Conservation (phyloP, 2,888 invertebrate species). For the Caenorhabditis imperialis region DNA sequence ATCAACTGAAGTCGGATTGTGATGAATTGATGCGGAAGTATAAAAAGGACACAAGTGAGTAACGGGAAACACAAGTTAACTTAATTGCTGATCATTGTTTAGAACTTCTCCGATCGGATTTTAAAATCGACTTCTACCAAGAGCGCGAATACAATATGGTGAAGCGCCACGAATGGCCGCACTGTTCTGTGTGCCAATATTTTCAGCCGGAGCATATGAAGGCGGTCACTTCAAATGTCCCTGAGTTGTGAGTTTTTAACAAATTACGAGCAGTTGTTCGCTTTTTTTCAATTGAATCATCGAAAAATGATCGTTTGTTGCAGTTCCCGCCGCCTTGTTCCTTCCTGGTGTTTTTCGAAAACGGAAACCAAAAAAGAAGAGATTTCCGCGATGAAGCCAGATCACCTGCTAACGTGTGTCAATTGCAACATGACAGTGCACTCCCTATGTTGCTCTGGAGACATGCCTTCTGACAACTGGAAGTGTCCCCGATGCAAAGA, state of each 20-base stretch:
- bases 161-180: conserved; percentile 78
- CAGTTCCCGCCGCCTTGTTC: conserved; percentile 73
- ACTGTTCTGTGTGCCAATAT: conserved; percentile 82
- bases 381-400: conserved; percentile 46
- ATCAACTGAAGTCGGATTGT: conserved; percentile 5
- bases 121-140: conserved; percentile 78
- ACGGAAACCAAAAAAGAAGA: conserved; percentile 28
- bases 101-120: conserved; percentile 74
- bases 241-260: conserved; percentile 10
- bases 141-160: conserved; percentile 52
- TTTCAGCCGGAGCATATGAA: conserved; percentile 77
- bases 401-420: conserved; percentile 81
- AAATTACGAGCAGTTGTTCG: not conserved
- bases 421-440: conserved; percentile 82
- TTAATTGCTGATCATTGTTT: conserved; percentile 17
- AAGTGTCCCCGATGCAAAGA: conserved; percentile 65
- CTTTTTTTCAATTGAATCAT: not conserved
- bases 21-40: conserved; percentile 26
- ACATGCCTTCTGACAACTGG: conserved; percentile 42
- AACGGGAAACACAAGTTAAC: too few species aligned
- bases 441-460: conserved; percentile 78
- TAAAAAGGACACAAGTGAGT: conserved; percentile 28
- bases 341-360: conserved; percentile 78
- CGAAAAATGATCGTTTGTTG: conserved; percentile 25
- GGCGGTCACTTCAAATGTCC: conserved; percentile 17